phyloP scores from a whole-genome alignment of 2,113 vertebrate genomes.

The Rafetus swinhoei region DNA sequence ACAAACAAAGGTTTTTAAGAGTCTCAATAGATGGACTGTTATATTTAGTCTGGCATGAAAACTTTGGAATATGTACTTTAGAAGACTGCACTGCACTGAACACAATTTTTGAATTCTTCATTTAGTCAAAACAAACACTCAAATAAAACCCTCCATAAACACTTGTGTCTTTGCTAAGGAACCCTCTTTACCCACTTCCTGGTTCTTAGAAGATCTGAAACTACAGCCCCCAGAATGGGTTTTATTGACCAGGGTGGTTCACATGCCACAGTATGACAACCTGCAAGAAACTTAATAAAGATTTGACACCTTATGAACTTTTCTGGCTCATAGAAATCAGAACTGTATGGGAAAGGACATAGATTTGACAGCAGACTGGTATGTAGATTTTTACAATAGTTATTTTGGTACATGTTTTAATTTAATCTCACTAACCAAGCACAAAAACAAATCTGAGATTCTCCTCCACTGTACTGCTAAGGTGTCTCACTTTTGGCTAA shows the following conservation, averaged over 20 bases:
- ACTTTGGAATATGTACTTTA: constrained; percentile 2
- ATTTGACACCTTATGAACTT: not conserved
- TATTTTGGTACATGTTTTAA: constrained; percentile 4
- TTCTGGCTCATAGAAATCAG: constrained; percentile 45
- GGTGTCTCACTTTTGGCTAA: not conserved
- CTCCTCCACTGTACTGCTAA: not conserved
- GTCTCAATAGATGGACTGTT: constrained; percentile 31
- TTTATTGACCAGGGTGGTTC: constrained; percentile 9
- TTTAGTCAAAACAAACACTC: not conserved
- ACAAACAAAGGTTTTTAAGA: constrained; percentile 9
- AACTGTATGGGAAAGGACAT: not conserved
- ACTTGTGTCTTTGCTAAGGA: constrained; percentile 30
- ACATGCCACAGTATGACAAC: not conserved
- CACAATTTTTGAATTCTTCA: constrained; percentile 48
- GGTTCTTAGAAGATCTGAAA: not conserved
- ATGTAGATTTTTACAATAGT: not conserved
- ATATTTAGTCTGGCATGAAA: not conserved
- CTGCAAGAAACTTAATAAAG: not conserved
- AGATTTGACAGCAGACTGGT: not conserved
- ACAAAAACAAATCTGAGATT: not conserved
- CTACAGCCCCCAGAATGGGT: rapidly evolving
- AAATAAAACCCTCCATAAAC: not conserved
- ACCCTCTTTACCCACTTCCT: not conserved
- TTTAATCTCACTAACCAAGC: not conserved
- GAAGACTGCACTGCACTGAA: constrained; percentile 13